Evolutionary conservation across 2,797 vertebrate genomes (phyloP).

Genomic region (Vipera latastei): DNA sequence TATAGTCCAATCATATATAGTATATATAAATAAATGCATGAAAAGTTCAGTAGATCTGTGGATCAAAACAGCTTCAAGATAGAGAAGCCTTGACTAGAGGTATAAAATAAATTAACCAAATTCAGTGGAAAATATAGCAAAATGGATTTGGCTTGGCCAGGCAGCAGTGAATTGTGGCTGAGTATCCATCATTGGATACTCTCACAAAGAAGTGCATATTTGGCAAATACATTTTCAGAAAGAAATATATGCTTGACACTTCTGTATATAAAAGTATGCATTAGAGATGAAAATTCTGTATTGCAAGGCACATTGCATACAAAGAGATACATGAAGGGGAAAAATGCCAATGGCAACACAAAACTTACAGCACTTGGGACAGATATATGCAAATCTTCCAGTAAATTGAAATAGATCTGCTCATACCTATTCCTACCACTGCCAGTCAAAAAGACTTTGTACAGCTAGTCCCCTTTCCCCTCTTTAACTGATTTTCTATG

Average conservation of each 20-base stretch:
- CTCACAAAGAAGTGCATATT: neutral
- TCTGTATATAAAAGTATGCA: neutral
- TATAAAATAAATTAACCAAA: neutral
- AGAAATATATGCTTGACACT: neutral
- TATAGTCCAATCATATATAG: neutral
- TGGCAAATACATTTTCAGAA: neutral
- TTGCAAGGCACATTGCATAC: neutral
- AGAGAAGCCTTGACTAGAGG: neutral
- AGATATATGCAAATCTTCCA: neutral
- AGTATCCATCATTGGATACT: neutral
- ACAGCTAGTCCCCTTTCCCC: neutral
- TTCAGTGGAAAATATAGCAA: neutral
- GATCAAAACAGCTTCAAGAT: neutral
- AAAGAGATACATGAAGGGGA: neutral
- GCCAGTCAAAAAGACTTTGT: neutral
- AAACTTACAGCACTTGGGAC: neutral
- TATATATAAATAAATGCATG: neutral
- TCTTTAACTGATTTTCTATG: neutral
- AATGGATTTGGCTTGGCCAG: neutral
- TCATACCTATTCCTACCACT: neutral
- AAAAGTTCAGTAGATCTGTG: neutral
- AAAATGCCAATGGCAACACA: neutral
- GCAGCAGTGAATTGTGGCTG: neutral
- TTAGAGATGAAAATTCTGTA: neutral
- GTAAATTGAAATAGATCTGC: neutral